Evolutionary conservation across 2,888 invertebrate genomes (phyloP), one percentile per base, ranked within the genome.

Genomic region (Athripsodes cinereus): DNA sequence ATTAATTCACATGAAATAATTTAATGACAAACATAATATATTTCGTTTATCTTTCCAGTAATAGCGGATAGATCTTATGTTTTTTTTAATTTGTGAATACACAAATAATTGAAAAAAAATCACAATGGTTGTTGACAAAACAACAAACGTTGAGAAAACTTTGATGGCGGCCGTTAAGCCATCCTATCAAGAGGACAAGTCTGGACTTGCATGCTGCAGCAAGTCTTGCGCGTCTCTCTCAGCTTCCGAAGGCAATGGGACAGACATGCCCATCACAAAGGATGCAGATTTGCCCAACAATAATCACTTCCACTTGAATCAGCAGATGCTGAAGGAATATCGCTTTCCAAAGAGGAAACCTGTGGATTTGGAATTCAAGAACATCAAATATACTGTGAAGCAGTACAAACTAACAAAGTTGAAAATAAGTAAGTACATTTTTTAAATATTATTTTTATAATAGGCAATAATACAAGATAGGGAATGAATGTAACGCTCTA

Each of bases 301-400:
- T 53, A 59, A 61, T 31, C 55, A 51, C 47, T 63, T 58, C 54
- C 61, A 59, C 22, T 53, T 61, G 20, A 61, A 61, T 55, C 59
- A 63, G 51, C 48, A 52, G 46, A 59, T 52, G 34, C 56, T 63
- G 48, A 59, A 52, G 21, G 63, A 63, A 55, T 58, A 55, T 44
- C 47, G 52, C 18, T 55, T 63, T 50, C 61, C 61, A 21, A 61
- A 59, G 0, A 79, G 87, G 63, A 80, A 83, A 47, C 81, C 84
- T 11, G 79, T 90, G 57, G 81, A 87, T 64, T 71, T 91, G 56
- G 79, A 83, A 62, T 91, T 90, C 68, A 78, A 78, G 57, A 79
- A 89, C 67, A 78, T 91, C 31, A 79, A 80, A 1, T 90, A 85
- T 67, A 72, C 77, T 3, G 78, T 88, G 31, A 80, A 77, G 63